Percentiles rank a stretch among this genome's conserved stretches.
Evolutionary conservation across 2,797 vertebrate species (phyloP).

Genomic region (Glyptemys insculpta): DNA sequence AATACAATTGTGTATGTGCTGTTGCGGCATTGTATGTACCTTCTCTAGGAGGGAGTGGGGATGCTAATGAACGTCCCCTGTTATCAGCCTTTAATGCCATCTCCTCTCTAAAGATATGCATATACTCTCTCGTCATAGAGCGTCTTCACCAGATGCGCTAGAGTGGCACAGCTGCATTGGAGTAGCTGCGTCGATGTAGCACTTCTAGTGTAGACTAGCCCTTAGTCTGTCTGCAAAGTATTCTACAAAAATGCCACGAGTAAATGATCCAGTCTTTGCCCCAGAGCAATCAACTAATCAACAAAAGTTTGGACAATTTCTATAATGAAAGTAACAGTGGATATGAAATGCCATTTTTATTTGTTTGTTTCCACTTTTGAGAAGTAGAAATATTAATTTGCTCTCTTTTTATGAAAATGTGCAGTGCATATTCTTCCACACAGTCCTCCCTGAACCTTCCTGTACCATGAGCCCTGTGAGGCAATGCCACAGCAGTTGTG

Average conservation of each 20-base stretch:
- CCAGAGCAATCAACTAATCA: slow-evolving; percentile 18
- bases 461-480: neutral
- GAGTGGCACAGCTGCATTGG: too few species aligned
- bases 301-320: neutral
- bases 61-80: neutral
- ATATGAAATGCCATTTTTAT: slow-evolving; percentile 27
- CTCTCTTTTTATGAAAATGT: neutral
- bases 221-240: neutral
- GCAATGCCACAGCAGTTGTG: neutral
- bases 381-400: neutral
- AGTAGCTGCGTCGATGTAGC: too few species aligned
- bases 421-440: rapidly evolving
- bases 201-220: too few species aligned
- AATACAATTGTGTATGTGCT: neutral
- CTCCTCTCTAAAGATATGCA: neutral
- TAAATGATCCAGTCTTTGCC: neutral
- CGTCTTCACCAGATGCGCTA: too few species aligned
- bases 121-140: neutral
- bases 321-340: slow-evolving; percentile 26
- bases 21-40: neutral
- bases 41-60: neutral
- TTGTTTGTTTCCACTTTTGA: neutral
- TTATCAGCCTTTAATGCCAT: neutral
- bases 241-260: slow-evolving; percentile 18
- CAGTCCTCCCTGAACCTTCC: neutral